Conservation (phyloP, 1,140 invertebrate genomes). For the Drosophila neocordata region DNA sequence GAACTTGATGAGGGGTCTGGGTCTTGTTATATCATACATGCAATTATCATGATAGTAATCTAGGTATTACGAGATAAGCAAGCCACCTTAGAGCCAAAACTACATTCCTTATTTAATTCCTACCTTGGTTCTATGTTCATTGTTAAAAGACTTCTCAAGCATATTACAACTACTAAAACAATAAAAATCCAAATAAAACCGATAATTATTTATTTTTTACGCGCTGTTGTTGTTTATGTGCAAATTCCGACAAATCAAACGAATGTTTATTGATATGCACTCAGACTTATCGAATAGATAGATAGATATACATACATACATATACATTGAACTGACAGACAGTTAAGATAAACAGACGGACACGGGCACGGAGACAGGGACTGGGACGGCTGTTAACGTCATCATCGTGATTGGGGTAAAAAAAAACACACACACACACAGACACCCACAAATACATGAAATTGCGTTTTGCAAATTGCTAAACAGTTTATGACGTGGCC, state of each 20-base stretch:
- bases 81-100: conserved; percentile 4
- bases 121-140: conserved; percentile 21
- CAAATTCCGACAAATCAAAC: conserved; percentile 42
- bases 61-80: neutral
- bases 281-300: conserved; percentile 22
- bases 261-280: conserved; percentile 31
- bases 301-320: neutral
- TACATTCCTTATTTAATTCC: neutral
- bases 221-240: conserved; percentile 31
- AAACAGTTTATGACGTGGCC: conserved; percentile 40
- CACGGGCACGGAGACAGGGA: neutral
- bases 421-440: neutral
- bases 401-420: conserved; percentile 35
- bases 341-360: conserved; percentile 18
- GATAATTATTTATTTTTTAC: conserved; percentile 24
- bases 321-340: conserved; percentile 33
- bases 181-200: conserved; percentile 21
- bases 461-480: conserved; percentile 14
- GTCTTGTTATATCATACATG: conserved; percentile 26
- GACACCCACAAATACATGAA: neutral
- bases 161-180: conserved; percentile 25
- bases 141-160: conserved; percentile 14
- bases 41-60: neutral
- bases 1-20: conserved; percentile 10
- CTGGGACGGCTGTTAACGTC: conserved; percentile 42